A percentile compares a stretch with the other conserved stretches of the same genome.
Evolutionary conservation across 2,888 invertebrate species (phyloP).

Genomic region (Diaphora mendica): DNA sequence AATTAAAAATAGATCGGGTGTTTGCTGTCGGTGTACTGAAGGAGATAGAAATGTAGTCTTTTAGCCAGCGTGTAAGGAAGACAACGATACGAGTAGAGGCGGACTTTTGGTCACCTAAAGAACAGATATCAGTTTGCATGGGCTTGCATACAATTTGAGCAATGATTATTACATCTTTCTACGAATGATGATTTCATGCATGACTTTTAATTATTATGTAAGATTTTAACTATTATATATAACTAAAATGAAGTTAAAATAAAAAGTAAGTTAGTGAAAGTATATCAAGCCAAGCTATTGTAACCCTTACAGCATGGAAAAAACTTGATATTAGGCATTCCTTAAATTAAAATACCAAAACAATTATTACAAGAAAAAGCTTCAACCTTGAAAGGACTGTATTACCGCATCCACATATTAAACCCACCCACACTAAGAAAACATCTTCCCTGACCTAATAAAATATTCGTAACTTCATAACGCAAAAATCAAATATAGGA

Average conservation of each 20-base stretch:
- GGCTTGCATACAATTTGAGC: too few species aligned
- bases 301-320: too few species aligned
- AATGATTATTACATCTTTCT: too few species aligned
- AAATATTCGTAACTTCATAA: constrained; percentile 45
- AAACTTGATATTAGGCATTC: too few species aligned
- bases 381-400: neutral
- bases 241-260: too few species aligned
- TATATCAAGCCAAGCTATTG: too few species aligned
- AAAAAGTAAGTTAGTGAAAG: too few species aligned
- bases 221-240: too few species aligned
- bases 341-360: neutral
- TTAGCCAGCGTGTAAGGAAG: neutral
- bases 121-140: too few species aligned
- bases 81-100: neutral
- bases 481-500: constrained; percentile 46
- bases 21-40: neutral
- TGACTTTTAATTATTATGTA: too few species aligned
- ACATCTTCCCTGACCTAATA: constrained; percentile 31
- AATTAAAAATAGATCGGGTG: constrained; percentile 4
- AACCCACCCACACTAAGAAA: constrained; percentile 12
- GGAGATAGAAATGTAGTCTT: neutral
- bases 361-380: neutral
- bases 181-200: too few species aligned
- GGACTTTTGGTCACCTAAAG: neutral
- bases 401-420: constrained; percentile 10